Evolutionary conservation across 2,888 invertebrate genomes (phyloP), one percentile per base, ranked within the genome.

Genomic region (Mycalesis mineus): DNA sequence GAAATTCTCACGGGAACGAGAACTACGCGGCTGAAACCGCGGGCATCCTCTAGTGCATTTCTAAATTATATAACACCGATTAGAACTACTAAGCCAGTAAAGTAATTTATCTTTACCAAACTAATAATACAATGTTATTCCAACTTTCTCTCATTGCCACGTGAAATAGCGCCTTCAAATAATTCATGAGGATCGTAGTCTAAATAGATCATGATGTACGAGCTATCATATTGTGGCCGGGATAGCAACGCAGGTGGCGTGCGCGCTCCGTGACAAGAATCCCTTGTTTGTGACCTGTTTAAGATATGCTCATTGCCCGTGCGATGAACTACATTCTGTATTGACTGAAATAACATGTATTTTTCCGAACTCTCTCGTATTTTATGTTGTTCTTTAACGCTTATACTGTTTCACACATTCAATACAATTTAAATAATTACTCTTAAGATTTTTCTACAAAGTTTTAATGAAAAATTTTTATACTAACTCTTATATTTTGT

Each of bases 221-320:
- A 56, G 78, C 78, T 81, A 80, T 81, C 80, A 75, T 65, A 70
- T n/a, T n/a, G n/a, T 70, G 81, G 79, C 78, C 68, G 63, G 63
- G 64, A 80, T 84, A 75, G 68, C 71, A 65, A 86, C 85, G 85
- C 88, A 87, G 86, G 86, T 86, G 80, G 78, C 75, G 76, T 62
- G 64, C 75, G 70, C 64, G 64, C 68, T 60, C 76, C 88, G 86
- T 88, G 88, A 85, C 82, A 77, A 66, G 84, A 83, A 84, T 87
- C 71, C 72, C 75, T 72, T 78, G 71, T 72, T 71, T 70, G 71
- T 74, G 80, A 81, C 81, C 78, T 79, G 81, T 79, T 77, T 57
- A 71, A 74, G 63, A 78, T 77, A 80, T 78, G 76, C 60, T 54
- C 59, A 52, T 60, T 51, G 57, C n/a, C 51, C 57, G 59, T 60